A percentile compares a stretch with the other conserved stretches of the same genome.
Conservation (phyloP, 2,888 invertebrate genomes). For the Leucoptera coffeella region DNA sequence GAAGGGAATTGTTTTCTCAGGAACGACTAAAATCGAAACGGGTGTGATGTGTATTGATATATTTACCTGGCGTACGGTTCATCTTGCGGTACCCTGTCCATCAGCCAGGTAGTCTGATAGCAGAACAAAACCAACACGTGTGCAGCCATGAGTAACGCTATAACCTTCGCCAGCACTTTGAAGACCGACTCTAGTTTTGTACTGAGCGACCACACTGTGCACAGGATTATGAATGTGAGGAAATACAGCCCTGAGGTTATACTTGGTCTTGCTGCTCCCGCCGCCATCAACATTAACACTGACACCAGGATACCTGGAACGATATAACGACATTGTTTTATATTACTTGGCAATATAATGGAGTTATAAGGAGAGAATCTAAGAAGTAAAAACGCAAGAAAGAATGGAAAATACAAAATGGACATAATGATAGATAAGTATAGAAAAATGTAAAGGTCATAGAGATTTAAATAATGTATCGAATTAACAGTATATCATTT, state of each 20-base stretch:
- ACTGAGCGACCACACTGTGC: slow-evolving; percentile 84
- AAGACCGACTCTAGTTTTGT: slow-evolving; percentile 71
- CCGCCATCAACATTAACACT: slow-evolving; percentile 60
- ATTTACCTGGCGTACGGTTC: slow-evolving; percentile 69
- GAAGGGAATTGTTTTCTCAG: too few species aligned
- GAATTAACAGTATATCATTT: too few species aligned
- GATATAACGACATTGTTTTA: too few species aligned
- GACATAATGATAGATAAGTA: too few species aligned
- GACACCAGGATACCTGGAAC: slow-evolving; percentile 60
- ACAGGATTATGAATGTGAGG: slow-evolving; percentile 73
- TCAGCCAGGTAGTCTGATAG: slow-evolving; percentile 82
- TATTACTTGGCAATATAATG: too few species aligned
- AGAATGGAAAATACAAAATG: too few species aligned
- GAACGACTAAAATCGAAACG: too few species aligned
- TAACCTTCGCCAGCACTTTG: slow-evolving; percentile 62
- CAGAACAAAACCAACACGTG: slow-evolving; percentile 69
- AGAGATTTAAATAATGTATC: too few species aligned
- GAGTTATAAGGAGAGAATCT: too few species aligned
- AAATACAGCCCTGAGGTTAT: slow-evolving; percentile 81
- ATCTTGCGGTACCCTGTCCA: slow-evolving; percentile 62
- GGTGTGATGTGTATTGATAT: too few species aligned
- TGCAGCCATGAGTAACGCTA: slow-evolving; percentile 67
- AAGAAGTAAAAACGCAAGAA: too few species aligned
- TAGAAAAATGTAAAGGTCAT: too few species aligned
- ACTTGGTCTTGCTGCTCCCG: slow-evolving; percentile 76